Evolutionary conservation across 2,888 invertebrate species (phyloP).

Genomic region (Drosophila pseudotakahashii): DNA sequence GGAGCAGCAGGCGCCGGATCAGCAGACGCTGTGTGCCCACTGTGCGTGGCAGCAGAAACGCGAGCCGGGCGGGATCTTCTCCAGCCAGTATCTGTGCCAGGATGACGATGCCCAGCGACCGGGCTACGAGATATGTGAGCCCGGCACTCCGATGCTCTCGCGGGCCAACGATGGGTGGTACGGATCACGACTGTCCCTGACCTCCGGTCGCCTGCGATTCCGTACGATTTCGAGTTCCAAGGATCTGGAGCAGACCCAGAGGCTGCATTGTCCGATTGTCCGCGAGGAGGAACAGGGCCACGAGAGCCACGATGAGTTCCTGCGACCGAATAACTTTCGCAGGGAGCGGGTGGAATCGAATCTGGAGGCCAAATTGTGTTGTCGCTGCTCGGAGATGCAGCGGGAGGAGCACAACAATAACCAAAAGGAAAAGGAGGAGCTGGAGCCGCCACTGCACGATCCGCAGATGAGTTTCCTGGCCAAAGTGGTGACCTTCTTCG

Average conservation of each 20-base stretch:
- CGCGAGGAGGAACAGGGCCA: constrained; percentile 60
- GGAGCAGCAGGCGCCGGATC: constrained; percentile 37
- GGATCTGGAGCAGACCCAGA: constrained; percentile 71
- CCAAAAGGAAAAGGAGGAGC: not conserved
- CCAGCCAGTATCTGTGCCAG: constrained; percentile 86
- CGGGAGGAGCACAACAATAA: constrained; percentile 54
- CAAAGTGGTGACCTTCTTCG: constrained; percentile 88
- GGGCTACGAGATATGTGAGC: constrained; percentile 89
- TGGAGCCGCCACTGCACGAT: constrained; percentile 16
- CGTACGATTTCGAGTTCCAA: constrained; percentile 76
- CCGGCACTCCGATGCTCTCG: constrained; percentile 88
- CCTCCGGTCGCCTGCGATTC: constrained; percentile 66
- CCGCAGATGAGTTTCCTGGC: constrained; percentile 83
- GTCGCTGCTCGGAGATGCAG: constrained; percentile 78
- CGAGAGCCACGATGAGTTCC: constrained; percentile 56
- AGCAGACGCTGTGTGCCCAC: constrained; percentile 64
- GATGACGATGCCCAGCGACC: constrained; percentile 88
- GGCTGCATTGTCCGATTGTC: constrained; percentile 69
- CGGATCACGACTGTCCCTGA: constrained; percentile 79
- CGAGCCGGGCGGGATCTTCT: constrained; percentile 82
- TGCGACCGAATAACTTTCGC: constrained; percentile 81
- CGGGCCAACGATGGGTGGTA: constrained; percentile 84
- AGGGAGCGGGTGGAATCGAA: constrained; percentile 78
- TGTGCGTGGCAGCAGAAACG: constrained; percentile 79
- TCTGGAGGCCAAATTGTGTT: constrained; percentile 67